These are phyloP conservation scores for Leptodactylus fallax DNA, from an alignment of 2,797 vertebrate genomes.

Conservation along the genomic window DNA sequence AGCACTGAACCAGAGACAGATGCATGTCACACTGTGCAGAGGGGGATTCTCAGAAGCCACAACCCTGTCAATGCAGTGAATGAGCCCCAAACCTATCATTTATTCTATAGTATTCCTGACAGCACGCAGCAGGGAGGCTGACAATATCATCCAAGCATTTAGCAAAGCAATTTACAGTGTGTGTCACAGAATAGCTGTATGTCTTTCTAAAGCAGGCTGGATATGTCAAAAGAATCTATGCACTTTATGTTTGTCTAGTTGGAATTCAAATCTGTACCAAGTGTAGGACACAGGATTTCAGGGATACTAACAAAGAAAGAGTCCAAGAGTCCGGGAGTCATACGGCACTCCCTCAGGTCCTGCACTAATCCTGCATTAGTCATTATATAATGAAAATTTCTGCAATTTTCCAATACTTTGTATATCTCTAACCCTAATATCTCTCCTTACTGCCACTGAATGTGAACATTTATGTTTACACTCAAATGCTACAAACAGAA, in stretches of 20 bases:
- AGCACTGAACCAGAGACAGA: neutral
- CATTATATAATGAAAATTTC: neutral
- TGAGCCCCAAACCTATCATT: neutral
- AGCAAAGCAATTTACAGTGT: neutral
- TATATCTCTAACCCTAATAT: neutral
- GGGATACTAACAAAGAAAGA: too few relatives aligned
- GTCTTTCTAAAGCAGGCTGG: neutral
- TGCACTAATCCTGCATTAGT: neutral
- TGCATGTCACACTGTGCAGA: slow-evolving; percentile 2
- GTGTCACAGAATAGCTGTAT: neutral
- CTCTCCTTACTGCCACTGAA: neutral
- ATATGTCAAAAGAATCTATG: neutral
- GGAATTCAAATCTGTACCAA: neutral
- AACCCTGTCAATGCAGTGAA: neutral
- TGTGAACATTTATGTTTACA: neutral
- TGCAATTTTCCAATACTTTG: neutral
- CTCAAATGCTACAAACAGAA: too few relatives aligned
- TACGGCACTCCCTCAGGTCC: too few relatives aligned
- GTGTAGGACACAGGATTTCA: too few relatives aligned
- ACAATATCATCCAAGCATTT: neutral
- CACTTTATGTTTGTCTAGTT: neutral
- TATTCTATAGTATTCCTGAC: too few relatives aligned
- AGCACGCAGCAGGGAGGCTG: neutral
- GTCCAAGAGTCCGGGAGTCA: too few relatives aligned
- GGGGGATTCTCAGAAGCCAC: neutral